phyloP scores from a whole-genome alignment of 1,140 invertebrate species.

The Grapholita molesta region DNA sequence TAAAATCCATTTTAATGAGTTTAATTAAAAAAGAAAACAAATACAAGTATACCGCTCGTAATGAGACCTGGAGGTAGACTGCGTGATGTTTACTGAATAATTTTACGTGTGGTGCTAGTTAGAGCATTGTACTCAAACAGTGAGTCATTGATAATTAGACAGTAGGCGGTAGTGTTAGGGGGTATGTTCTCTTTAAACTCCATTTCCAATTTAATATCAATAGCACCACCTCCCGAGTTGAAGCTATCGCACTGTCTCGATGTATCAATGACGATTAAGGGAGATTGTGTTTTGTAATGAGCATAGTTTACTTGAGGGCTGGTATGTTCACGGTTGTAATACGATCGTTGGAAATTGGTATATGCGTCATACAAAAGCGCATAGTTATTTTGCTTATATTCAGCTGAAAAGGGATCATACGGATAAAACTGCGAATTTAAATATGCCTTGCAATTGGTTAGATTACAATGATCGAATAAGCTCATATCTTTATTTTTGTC shows the following conservation, averaged over 20 bases:
- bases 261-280: conserved; percentile 12
- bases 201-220: conserved; percentile 17
- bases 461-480: conserved; percentile 19
- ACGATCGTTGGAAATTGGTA: conserved; percentile 8
- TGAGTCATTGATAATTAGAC: conserved; percentile 15
- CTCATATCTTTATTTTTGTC: neutral
- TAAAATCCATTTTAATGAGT: too few species aligned
- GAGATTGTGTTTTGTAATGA: conserved; percentile 4
- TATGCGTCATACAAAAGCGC: neutral
- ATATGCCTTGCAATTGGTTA: neutral
- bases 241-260: conserved; percentile 14
- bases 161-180: conserved; percentile 11
- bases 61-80: too few species aligned
- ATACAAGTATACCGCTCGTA: too few species aligned
- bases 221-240: neutral
- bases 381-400: neutral
- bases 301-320: neutral
- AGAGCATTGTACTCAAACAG: conserved; percentile 1
- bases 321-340: neutral
- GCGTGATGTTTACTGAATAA: neutral
- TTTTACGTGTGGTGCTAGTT: neutral
- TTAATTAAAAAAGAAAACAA: too few species aligned
- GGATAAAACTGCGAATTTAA: conserved; percentile 17
- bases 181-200: conserved; percentile 5
- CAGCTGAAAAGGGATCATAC: neutral